phyloP scores from a whole-genome alignment of 2,113 vertebrate genomes.

The Burhinus oedicnemus region DNA sequence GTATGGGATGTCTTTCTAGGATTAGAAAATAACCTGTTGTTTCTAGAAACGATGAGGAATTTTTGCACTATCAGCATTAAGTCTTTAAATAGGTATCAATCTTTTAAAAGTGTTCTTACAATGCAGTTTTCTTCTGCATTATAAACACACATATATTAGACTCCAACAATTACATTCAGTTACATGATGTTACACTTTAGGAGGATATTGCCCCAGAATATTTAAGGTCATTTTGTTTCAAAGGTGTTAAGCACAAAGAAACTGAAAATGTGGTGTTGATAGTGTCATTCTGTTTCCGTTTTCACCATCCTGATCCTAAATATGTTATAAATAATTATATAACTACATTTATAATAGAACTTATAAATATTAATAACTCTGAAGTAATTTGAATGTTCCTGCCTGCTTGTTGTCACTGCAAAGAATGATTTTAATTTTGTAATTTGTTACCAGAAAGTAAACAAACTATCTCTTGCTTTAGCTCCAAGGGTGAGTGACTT shows the following conservation, averaged over 20 bases:
- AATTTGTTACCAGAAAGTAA: not conserved
- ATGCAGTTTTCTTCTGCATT: not conserved
- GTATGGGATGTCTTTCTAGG: not conserved
- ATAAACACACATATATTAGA: not conserved
- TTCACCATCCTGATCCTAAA: not conserved
- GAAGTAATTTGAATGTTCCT: not conserved
- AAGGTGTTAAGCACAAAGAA: not conserved
- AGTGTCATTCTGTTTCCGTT: not conserved
- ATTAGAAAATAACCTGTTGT: not conserved
- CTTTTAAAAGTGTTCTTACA: not conserved
- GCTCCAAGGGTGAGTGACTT: not conserved
- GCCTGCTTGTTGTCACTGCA: not conserved
- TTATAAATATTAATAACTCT: not conserved
- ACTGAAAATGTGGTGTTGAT: not conserved
- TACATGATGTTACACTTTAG: not conserved
- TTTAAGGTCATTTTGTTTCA: not conserved
- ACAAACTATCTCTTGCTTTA: not conserved
- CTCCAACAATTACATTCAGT: not conserved
- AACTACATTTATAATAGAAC: not conserved
- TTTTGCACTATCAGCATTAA: not conserved
- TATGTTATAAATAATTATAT: not conserved
- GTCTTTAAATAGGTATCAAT: not conserved
- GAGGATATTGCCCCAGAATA: not conserved
- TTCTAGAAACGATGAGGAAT: not conserved
- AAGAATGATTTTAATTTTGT: not conserved